These are phyloP conservation scores for Tarsius wallacei DNA, from an alignment of 2,797 vertebrate genomes.

Conservation along the genomic window DNA sequence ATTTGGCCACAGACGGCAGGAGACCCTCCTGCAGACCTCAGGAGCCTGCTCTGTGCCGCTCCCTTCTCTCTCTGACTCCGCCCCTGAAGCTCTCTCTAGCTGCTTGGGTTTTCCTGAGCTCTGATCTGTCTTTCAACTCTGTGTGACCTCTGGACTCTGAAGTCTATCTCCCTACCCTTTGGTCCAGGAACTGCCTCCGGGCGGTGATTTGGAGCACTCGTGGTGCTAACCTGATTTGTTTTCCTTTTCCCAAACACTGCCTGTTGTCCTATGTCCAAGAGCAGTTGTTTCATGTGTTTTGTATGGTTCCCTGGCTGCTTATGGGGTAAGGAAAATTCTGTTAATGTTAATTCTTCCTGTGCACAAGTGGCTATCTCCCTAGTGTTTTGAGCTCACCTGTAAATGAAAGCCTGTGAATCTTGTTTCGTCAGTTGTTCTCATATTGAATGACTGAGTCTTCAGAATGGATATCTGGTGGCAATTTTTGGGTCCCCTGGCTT, in stretches of 20 bases:
- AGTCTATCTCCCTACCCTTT: background rate
- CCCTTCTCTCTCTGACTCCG: background rate
- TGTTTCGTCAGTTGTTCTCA: background rate
- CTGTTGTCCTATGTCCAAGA: background rate
- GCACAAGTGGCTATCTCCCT: background rate
- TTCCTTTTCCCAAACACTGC: background rate
- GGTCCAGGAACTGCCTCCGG: background rate
- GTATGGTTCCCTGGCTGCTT: background rate
- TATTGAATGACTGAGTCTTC: background rate
- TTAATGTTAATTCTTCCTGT: background rate
- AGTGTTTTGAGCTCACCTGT: background rate
- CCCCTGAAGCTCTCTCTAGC: too few relatives aligned
- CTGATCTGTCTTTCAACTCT: background rate
- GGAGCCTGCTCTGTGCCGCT: background rate
- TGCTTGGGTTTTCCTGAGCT: background rate
- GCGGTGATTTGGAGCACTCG: background rate
- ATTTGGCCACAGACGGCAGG: background rate
- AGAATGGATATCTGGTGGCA: background rate
- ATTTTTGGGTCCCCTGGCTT: background rate
- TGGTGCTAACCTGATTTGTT: background rate
- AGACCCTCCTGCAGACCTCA: background rate
- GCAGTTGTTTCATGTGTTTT: conserved; percentile 76
- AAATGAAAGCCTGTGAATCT: background rate
- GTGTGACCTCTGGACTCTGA: background rate
- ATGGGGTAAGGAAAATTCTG: background rate